A percentile compares a stretch with the other conserved stretches of the same genome.
phyloP scores from a whole-genome alignment of 2,113 vertebrate species.

The Corythaixoides concolor region DNA sequence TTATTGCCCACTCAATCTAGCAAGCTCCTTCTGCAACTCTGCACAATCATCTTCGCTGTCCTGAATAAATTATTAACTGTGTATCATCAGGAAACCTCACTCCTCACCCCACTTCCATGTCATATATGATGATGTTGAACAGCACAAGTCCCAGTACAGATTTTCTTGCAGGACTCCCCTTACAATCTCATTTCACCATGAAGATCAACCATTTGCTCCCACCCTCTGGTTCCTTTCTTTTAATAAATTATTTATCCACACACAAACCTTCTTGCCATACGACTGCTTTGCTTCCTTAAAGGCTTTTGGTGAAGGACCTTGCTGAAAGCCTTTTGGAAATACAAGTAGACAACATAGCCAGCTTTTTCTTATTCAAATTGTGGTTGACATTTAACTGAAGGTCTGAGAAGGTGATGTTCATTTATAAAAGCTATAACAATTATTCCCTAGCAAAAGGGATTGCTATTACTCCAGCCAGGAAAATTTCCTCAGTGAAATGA shows the following conservation, averaged over 20 bases:
- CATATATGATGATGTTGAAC: background rate
- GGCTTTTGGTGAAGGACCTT: background rate
- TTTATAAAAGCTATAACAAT: background rate
- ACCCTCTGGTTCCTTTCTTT: background rate
- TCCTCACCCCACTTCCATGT: background rate
- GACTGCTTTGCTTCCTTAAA: background rate
- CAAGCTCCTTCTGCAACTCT: background rate
- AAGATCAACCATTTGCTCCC: background rate
- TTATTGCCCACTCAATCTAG: slow-evolving; percentile 7
- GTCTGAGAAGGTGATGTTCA: background rate
- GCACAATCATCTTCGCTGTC: background rate
- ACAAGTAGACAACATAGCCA: background rate
- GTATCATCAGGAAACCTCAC: background rate
- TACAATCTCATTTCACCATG: background rate
- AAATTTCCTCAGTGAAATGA: background rate
- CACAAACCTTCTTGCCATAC: background rate
- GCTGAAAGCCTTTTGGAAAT: slow-evolving; percentile 1
- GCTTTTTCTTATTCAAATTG: background rate
- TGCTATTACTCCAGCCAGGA: background rate
- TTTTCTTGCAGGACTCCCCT: background rate
- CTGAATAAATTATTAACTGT: background rate
- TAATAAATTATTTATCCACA: background rate
- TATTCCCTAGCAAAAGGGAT: background rate
- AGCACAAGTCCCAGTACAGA: background rate
- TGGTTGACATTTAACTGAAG: slow-evolving; percentile 11